Conservation (phyloP, 2,797 vertebrate genomes). For the Gallinago stenura region DNA sequence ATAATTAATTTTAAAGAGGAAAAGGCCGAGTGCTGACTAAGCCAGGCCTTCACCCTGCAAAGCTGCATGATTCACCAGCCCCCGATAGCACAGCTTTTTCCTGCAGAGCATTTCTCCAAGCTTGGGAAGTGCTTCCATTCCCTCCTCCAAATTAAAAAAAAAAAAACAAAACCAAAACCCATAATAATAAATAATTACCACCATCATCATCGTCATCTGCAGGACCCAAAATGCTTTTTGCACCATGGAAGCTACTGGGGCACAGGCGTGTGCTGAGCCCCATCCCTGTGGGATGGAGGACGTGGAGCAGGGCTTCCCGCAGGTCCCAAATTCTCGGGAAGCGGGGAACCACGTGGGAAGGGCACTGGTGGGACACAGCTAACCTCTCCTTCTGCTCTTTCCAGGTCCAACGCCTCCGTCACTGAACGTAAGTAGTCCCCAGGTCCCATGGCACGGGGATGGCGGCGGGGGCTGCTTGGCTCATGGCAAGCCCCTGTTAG, state of each 20-base stretch:
- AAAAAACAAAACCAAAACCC: no score
- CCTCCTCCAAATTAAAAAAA: not conserved
- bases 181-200: not conserved
- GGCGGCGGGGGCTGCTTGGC: not conserved
- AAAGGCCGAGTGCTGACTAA: conserved; percentile 48
- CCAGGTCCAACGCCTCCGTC: conserved; percentile 83
- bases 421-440: conserved; percentile 77
- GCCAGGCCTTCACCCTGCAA: not conserved
- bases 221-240: not conserved
- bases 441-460: fast-evolving
- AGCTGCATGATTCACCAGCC: not conserved
- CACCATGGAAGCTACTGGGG: not conserved
- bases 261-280: not conserved
- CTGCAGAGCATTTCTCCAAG: fast-evolving
- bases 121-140: not conserved
- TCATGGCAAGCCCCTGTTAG: not conserved
- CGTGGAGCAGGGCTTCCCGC: not conserved
- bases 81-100: not conserved
- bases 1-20: not conserved
- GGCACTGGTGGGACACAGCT: not conserved
- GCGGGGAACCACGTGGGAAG: fast-evolving
- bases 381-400: conserved; percentile 32
- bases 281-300: fast-evolving
- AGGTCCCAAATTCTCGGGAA: not conserved
- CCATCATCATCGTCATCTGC: not conserved